Conservation (phyloP, 1,140 invertebrate genomes). For the Trachelipus rathkii region DNA sequence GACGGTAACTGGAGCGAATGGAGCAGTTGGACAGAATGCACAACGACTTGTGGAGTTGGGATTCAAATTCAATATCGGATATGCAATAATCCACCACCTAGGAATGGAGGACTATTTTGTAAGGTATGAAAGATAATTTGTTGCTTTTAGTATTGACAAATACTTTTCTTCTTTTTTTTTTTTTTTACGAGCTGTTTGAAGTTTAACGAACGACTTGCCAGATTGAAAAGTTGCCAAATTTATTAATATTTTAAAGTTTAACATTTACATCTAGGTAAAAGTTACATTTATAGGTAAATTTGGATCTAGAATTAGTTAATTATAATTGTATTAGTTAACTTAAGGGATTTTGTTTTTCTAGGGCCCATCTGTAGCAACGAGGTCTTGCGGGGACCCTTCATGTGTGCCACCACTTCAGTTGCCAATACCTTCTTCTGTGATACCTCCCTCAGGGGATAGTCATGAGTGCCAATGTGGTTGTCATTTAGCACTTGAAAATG, state of each 20-base stretch:
- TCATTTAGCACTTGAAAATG: not conserved
- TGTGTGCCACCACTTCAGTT: not conserved
- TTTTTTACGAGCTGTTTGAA: no score
- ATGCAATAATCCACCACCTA: conserved; percentile 29
- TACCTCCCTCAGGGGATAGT: not conserved
- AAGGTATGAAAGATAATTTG: conserved; percentile 7
- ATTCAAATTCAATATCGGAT: conserved; percentile 17
- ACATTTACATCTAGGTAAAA: no score
- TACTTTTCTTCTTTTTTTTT: no score
- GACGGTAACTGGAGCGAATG: conserved; percentile 26
- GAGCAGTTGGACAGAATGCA: conserved; percentile 28
- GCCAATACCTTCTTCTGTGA: not conserved
- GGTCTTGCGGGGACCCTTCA: not conserved
- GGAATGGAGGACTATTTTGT: conserved; percentile 27
- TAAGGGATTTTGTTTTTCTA: not conserved
- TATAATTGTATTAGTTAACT: no score
- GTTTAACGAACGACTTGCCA: no score
- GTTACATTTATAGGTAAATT: no score
- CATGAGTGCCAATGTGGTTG: conserved; percentile 1
- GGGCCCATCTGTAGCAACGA: not conserved
- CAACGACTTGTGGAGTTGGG: conserved; percentile 19
- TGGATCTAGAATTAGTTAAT: no score
- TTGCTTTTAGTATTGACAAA: no score
- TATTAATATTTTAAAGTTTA: no score
- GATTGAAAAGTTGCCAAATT: no score